A percentile compares a stretch with the other conserved stretches of the same genome.
These are phyloP conservation scores for Pterocles gutturalis DNA, from an alignment of 2,113 vertebrate genomes.

Conservation along the genomic window DNA sequence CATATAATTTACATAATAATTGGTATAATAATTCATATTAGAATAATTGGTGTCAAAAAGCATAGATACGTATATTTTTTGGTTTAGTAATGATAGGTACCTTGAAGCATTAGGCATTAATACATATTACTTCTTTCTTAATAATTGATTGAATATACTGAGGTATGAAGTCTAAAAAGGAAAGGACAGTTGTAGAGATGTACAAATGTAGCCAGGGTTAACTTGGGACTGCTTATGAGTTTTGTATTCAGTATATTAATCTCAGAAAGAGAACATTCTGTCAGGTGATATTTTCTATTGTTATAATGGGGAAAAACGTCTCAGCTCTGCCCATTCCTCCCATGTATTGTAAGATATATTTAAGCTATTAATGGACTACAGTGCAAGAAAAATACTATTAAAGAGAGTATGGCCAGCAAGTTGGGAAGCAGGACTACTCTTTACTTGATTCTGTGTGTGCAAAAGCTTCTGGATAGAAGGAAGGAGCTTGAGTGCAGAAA, in stretches of 20 bases:
- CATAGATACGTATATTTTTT: neutral
- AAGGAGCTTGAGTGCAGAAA: neutral
- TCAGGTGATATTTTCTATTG: neutral
- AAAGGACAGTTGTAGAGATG: neutral
- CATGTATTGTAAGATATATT: neutral
- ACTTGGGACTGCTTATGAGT: neutral
- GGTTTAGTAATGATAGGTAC: neutral
- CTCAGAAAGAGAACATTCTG: neutral
- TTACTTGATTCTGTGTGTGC: neutral
- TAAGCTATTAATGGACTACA: neutral
- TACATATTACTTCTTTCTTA: neutral
- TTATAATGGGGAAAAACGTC: neutral
- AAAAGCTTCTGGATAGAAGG: neutral
- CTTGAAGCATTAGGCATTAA: neutral
- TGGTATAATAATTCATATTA: constrained; percentile 18
- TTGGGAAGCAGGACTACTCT: neutral
- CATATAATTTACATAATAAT: constrained; percentile 64
- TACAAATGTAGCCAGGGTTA: neutral
- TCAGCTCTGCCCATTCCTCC: neutral
- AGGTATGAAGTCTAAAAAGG: neutral
- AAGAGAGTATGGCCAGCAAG: neutral
- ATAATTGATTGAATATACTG: neutral
- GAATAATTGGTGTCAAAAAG: constrained; percentile 33
- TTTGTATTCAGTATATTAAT: neutral
- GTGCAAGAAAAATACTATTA: neutral